phyloP scores from a whole-genome alignment of 2,797 vertebrate species.

The Melanogrammus aeglefinus region DNA sequence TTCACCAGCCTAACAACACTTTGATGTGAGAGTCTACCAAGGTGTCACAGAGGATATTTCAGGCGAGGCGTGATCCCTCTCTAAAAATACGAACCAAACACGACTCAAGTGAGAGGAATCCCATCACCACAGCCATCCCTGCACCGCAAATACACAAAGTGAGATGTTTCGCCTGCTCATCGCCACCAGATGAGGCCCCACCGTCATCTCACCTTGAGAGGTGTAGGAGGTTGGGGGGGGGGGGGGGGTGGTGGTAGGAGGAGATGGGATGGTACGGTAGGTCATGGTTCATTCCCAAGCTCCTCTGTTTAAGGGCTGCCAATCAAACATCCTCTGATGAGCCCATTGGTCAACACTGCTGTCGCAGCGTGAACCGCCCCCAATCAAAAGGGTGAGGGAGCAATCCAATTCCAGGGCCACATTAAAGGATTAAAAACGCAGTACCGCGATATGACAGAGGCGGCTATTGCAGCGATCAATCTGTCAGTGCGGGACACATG shows the following conservation, averaged over 20 bases:
- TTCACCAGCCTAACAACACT: slow-evolving; percentile 62
- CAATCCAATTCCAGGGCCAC: slow-evolving; percentile 55
- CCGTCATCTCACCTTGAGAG: slow-evolving; percentile 57
- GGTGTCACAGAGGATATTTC: slow-evolving; percentile 63
- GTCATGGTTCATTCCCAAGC: slow-evolving; percentile 32
- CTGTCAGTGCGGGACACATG: slow-evolving; percentile 52
- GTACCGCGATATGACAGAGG: slow-evolving; percentile 39
- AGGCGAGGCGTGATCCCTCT: slow-evolving; percentile 52
- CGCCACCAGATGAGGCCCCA: slow-evolving; percentile 19
- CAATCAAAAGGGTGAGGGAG: slow-evolving; percentile 34
- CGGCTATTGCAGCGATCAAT: slow-evolving; percentile 48
- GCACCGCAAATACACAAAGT: slow-evolving; percentile 39
- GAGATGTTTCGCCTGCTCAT: slow-evolving; percentile 41
- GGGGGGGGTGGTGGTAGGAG: neutral
- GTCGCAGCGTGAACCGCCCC: slow-evolving; percentile 35
- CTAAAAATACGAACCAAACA: slow-evolving; percentile 35
- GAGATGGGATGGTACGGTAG: neutral
- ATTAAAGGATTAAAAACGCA: slow-evolving; percentile 63
- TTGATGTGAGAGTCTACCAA: slow-evolving; percentile 52
- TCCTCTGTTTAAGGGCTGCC: slow-evolving; percentile 32
- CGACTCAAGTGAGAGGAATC: slow-evolving; percentile 56
- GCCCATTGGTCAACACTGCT: slow-evolving; percentile 38
- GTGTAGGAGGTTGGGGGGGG: neutral
- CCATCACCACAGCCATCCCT: slow-evolving; percentile 44
- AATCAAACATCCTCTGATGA: slow-evolving; percentile 27